These are phyloP conservation scores for Bombus sylvicola DNA, from an alignment of 1,140 invertebrate genomes.

Conservation along the genomic window DNA sequence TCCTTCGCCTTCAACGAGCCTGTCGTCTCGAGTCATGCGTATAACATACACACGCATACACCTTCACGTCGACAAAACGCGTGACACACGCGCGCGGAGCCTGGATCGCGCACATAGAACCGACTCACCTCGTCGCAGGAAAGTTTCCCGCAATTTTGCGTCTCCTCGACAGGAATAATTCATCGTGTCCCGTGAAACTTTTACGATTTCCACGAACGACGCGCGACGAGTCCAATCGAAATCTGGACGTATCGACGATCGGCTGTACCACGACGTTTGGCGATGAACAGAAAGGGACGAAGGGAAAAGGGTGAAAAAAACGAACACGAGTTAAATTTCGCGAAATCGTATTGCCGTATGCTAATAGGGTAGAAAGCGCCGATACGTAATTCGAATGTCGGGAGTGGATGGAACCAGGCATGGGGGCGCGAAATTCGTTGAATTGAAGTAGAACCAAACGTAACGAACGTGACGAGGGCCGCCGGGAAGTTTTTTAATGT, in stretches of 20 bases:
- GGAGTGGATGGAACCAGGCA: background rate
- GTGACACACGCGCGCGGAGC: background rate
- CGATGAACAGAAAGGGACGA: background rate
- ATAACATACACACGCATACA: slow-evolving; percentile 9
- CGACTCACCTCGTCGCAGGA: slow-evolving; percentile 53
- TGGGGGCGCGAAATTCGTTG: slow-evolving; percentile 22
- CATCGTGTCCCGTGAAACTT: slow-evolving; percentile 72
- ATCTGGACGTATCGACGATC: slow-evolving; percentile 58
- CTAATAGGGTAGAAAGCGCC: slow-evolving; percentile 1
- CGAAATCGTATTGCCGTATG: background rate
- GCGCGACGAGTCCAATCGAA: slow-evolving; percentile 65
- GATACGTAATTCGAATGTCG: slow-evolving; percentile 24
- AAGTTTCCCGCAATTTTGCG: slow-evolving; percentile 71
- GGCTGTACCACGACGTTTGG: background rate
- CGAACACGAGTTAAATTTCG: slow-evolving; percentile 2
- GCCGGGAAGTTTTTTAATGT: slow-evolving; percentile 61
- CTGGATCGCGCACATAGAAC: background rate
- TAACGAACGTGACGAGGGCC: slow-evolving; percentile 61
- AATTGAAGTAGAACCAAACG: slow-evolving; percentile 34
- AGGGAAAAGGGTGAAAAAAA: background rate
- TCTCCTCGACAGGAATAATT: slow-evolving; percentile 70
- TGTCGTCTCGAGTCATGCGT: slow-evolving; percentile 32
- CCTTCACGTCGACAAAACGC: background rate
- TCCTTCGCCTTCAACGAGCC: slow-evolving; percentile 49
- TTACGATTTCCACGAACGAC: slow-evolving; percentile 70